Evolutionary conservation across 1,140 invertebrate genomes (phyloP).

Genomic region (Akabosia matsudoensis): DNA sequence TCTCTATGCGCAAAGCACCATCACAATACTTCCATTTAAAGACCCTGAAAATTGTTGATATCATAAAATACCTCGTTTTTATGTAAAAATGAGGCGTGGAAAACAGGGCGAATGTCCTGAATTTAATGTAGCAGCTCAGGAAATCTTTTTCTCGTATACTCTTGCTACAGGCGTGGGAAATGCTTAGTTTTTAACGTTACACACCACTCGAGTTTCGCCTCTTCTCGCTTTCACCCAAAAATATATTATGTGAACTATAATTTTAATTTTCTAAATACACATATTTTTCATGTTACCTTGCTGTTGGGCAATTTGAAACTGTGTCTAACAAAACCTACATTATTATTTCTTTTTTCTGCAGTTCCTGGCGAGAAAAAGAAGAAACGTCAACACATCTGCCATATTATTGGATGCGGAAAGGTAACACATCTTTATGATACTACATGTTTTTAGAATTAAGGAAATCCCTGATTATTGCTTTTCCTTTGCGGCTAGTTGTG

Average conservation of each 20-base stretch:
- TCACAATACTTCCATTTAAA: too few relatives aligned
- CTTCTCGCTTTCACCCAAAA: neutral
- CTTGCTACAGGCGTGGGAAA: slow-evolving; percentile 14
- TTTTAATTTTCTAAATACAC: neutral
- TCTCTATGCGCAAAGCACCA: too few relatives aligned
- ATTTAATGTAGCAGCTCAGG: slow-evolving; percentile 13
- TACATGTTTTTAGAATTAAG: too few relatives aligned
- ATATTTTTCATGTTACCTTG: neutral
- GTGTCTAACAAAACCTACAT: neutral
- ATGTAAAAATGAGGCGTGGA: slow-evolving; percentile 21
- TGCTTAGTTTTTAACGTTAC: neutral
- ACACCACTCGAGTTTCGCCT: neutral
- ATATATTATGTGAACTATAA: too few relatives aligned
- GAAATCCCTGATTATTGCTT: too few relatives aligned
- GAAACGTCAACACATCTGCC: slow-evolving; percentile 63
- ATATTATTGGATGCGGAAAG: slow-evolving; percentile 59
- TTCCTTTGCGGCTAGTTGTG: too few relatives aligned
- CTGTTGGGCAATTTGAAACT: slow-evolving; percentile 18
- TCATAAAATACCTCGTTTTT: slow-evolving; percentile 12
- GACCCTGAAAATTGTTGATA: slow-evolving; percentile 1
- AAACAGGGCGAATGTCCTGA: slow-evolving; percentile 15
- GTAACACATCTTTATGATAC: slow-evolving; percentile 31
- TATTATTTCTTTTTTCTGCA: neutral
- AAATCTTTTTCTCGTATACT: slow-evolving; percentile 14
- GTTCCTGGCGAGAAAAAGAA: slow-evolving; percentile 46